Evolutionary conservation across 1,140 invertebrate genomes (phyloP).

Genomic region (Dendroctonus valens): DNA sequence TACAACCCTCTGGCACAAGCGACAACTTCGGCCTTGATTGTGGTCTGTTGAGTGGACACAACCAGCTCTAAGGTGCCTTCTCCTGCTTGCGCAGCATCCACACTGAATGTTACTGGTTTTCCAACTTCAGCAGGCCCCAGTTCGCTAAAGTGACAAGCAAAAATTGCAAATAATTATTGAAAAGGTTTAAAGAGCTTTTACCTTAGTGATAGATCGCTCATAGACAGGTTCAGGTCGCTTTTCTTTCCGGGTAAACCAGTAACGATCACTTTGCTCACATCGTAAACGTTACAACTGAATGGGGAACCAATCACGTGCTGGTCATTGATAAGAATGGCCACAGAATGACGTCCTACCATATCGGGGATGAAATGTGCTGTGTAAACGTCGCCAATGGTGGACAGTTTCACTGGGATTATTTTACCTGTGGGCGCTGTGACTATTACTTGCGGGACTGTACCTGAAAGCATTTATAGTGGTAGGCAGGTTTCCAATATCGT

Average conservation of each 20-base stretch:
- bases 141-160: slow-evolving; percentile 43
- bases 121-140: slow-evolving; percentile 66
- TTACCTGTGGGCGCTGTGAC: slow-evolving; percentile 78
- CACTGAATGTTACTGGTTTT: slow-evolving; percentile 84
- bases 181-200: background rate
- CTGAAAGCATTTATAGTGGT: slow-evolving; percentile 41
- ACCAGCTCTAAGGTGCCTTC: slow-evolving; percentile 94
- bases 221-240: slow-evolving; percentile 47
- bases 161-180: background rate
- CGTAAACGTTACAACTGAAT: slow-evolving; percentile 90
- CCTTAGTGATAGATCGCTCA: slow-evolving; percentile 55
- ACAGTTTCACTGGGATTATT: slow-evolving; percentile 65
- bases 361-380: slow-evolving; percentile 76
- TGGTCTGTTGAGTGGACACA: slow-evolving; percentile 86
- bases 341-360: slow-evolving; percentile 82
- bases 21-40: slow-evolving; percentile 79
- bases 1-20: slow-evolving; percentile 89
- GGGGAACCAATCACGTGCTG: slow-evolving; percentile 87
- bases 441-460: slow-evolving; percentile 65
- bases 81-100: slow-evolving; percentile 93
- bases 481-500: too few species aligned
- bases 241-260: slow-evolving; percentile 63
- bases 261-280: slow-evolving; percentile 82
- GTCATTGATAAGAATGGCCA: slow-evolving; percentile 76
- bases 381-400: slow-evolving; percentile 63